phyloP scores from a whole-genome alignment of 2,888 invertebrate species.

The Cyclophora punctaria region DNA sequence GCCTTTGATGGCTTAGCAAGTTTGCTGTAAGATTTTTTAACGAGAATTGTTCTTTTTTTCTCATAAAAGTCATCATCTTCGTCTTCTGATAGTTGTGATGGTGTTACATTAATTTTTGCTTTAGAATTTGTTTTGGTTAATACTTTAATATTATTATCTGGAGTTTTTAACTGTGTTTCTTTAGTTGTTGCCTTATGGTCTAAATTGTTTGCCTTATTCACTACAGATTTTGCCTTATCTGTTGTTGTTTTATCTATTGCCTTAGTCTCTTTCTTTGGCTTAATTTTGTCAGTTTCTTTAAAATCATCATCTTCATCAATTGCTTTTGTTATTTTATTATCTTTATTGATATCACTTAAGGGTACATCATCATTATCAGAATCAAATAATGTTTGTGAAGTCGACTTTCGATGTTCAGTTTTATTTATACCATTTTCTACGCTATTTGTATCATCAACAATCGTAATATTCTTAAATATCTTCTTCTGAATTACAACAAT shows the following conservation, averaged over 20 bases:
- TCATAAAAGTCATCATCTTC: constrained; percentile 55
- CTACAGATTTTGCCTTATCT: constrained; percentile 17
- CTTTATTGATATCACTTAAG: constrained; percentile 37
- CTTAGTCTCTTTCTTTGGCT: constrained; percentile 23
- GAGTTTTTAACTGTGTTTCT: constrained; percentile 12
- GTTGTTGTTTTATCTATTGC: constrained; percentile 27
- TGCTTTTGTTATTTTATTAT: constrained; percentile 13
- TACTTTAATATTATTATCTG: constrained; percentile 8
- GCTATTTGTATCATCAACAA: constrained; percentile 6
- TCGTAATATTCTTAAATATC: constrained; percentile 37
- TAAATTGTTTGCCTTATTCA: no score
- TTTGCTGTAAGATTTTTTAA: constrained; percentile 55
- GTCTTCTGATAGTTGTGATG: constrained; percentile 38
- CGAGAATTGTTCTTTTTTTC: constrained; percentile 49
- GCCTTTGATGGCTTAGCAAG: constrained; percentile 45
- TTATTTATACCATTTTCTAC: constrained; percentile 1
- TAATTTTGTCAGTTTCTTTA: constrained; percentile 13
- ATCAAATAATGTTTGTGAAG: constrained; percentile 41
- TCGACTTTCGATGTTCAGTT: constrained; percentile 3
- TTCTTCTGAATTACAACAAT: constrained; percentile 61
- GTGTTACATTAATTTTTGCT: constrained; percentile 14
- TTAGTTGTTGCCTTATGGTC: no score
- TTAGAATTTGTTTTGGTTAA: constrained; percentile 12
- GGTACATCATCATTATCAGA: constrained; percentile 59
- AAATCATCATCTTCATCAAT: constrained; percentile 42